Evolutionary conservation across 2,797 vertebrate genomes (phyloP).

Genomic region (Rhyacichthys aspro): DNA sequence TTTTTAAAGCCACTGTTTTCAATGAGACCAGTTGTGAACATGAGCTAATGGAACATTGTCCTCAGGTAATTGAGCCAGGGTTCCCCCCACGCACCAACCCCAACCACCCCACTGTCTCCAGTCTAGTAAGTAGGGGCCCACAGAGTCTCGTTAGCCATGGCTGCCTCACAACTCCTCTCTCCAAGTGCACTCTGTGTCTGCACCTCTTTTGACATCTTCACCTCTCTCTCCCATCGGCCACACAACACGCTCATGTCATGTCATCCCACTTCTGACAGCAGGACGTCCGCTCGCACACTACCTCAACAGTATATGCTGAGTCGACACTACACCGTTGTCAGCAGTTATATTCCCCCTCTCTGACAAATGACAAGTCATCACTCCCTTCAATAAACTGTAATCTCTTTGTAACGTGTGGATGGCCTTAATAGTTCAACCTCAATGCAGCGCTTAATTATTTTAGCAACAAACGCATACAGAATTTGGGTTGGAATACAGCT

Average conservation of each 20-base stretch:
- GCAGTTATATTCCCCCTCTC: too few relatives aligned
- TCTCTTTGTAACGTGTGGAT: too few relatives aligned
- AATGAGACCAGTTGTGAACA: constrained; percentile 75
- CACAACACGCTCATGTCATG: constrained; percentile 65
- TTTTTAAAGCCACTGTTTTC: constrained; percentile 57
- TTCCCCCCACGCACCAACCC: constrained; percentile 82
- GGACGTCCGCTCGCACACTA: constrained; percentile 39
- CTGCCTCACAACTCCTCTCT: constrained; percentile 80
- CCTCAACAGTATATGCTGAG: not conserved
- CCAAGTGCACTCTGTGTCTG: constrained; percentile 73
- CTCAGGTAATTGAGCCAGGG: constrained; percentile 83
- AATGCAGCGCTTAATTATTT: not conserved
- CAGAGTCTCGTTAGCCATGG: constrained; percentile 80
- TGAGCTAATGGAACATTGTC: constrained; percentile 81
- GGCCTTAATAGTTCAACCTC: not conserved
- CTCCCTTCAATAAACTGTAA: too few relatives aligned
- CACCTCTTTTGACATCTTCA: constrained; percentile 77
- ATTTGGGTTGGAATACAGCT: too few relatives aligned
- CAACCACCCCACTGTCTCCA: constrained; percentile 82
- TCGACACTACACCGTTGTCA: too few relatives aligned
- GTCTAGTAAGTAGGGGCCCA: constrained; percentile 84
- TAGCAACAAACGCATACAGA: not conserved
- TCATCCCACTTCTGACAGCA: constrained; percentile 69
- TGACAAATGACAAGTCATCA: not conserved
- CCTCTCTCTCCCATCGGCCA: constrained; percentile 74